Evolutionary conservation across 2,113 vertebrate genomes (phyloP).

Genomic region (Brachyhypopomus gauderio): DNA sequence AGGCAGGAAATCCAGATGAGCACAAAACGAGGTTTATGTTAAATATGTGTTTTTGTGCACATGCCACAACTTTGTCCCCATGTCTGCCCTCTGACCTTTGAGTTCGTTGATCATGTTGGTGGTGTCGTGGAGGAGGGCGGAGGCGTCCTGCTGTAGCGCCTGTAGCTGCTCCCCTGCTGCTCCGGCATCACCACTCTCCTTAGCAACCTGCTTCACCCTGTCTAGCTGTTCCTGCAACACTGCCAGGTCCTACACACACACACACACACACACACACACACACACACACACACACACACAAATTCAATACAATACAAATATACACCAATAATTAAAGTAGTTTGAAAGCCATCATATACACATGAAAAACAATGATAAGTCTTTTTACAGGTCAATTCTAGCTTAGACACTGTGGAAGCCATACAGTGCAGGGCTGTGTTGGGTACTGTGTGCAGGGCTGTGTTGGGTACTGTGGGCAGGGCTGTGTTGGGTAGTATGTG

Average conservation of each 20-base stretch:
- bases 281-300: neutral
- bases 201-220: constrained; percentile 65
- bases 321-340: neutral
- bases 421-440: too few species aligned
- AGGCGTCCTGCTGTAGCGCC: constrained; percentile 73
- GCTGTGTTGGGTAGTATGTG: neutral
- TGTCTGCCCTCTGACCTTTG: constrained; percentile 67
- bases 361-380: too few species aligned
- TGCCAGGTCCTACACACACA: constrained; percentile 74
- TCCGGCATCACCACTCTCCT: neutral
- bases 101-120: constrained; percentile 75
- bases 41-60: too few species aligned
- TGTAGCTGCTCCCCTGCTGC: constrained; percentile 67
- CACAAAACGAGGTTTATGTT: too few species aligned
- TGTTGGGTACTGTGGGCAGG: neutral
- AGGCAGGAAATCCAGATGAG: too few species aligned
- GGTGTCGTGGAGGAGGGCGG: constrained; percentile 76
- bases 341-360: neutral
- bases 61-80: too few species aligned
- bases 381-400: too few species aligned
- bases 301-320: too few species aligned
- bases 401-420: too few species aligned
- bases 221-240: constrained; percentile 71
- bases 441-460: too few species aligned
- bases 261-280: constrained; percentile 33